Evolutionary conservation across 2,113 vertebrate species (phyloP), one percentile per base, ranked within the genome.

Genomic region (Psephotus haematonotus): DNA sequence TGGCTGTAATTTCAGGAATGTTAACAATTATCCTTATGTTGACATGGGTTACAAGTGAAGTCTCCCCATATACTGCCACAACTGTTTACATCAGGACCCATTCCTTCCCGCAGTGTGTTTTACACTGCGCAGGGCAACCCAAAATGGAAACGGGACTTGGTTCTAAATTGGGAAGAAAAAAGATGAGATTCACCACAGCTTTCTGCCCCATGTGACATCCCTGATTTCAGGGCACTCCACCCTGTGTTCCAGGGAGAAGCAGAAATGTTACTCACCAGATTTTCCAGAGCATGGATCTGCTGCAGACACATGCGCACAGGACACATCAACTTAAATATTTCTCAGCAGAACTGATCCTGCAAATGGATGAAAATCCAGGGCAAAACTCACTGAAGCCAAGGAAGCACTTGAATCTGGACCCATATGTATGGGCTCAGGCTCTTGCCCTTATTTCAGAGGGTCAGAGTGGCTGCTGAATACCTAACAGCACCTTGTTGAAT

Each of bases 341-440:
- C 62, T 35, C 81, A 80, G 70, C 65, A 87, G 47, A 85, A 12
- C 70, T 33, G 53, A 65, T 11, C 15, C 50, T 60, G 60, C 25
- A 63, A 77, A 64, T 0, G 1, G 20, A 62, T 60, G 47, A 83
- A 76, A 82, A 72, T 11, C 47, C 67, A 80, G n/a, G 29, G 55
- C 15, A 68, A 77, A 89, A 57, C 57, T 35, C 82, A 35, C 24
- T 1, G 0, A 81, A 80, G 39, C n/a, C 5, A 7, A 78, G 27
- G 65, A 82, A 59, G 37, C 1, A 2, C 37, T 14, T 23, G 23
- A 82, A 50, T 43, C 29, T 9, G 11, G 47, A 65, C 14, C 7
- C 2, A 17, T 3, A 20, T 1, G 1, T 27, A 67, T 22, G 9
- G 62, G n/a, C 28, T 55, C 3, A 0, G 17, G 13, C 22, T 53